Evolutionary conservation across 2,888 invertebrate genomes (phyloP), one percentile per base, ranked within the genome.

Genomic region (Coelopa pilipes): DNA sequence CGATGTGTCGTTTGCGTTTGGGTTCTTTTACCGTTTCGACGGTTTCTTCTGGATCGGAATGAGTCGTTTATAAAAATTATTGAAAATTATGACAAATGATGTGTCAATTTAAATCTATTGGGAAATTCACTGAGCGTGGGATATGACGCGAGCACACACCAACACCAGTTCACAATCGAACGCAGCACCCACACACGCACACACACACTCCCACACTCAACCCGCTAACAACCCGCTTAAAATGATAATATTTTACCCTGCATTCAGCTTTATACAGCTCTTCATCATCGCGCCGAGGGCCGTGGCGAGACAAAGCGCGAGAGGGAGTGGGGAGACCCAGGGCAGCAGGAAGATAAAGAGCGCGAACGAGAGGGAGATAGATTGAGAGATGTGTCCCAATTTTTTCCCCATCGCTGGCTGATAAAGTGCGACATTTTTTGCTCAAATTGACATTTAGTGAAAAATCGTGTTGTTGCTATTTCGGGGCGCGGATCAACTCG

Each of bases 61-160:
- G 70, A 70, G 47, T 70, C 59, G 59, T 70, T 70, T 70, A 60
- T 60, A 62, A 50, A 49, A 70, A 62, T 63, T 63, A 62, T 62
- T 70, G 70, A 73, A 74, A 78, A 77, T 75, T 77, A 77, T 78
- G 78, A 79, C 74, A 79, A 79, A 79, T 77, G 76, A 78, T 75
- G 77, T 79, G 78, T 75, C 78, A 79, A 79, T 77, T 77, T 77
- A 71, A 73, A 71, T 78, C 79, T 77, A 75, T 77, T 74, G 78
- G 78, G 78, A 76, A 72, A 75, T 74, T 73, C 57, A 63, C 57
- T 70, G 60, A 70, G 19, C 17, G 49, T 70, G 70, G 62, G 60
- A 47, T n/a, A 70, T 60, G n/a, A 60, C 62, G 70, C 50, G 70
- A 24, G 21, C 62, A 21, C 59, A 70, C 24, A 60, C 11, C 21